Percentiles rank a stretch among this genome's conserved stretches.
These are phyloP conservation scores for Bovichtus variegatus DNA, from an alignment of 2,797 vertebrate species.

Conservation along the genomic window DNA sequence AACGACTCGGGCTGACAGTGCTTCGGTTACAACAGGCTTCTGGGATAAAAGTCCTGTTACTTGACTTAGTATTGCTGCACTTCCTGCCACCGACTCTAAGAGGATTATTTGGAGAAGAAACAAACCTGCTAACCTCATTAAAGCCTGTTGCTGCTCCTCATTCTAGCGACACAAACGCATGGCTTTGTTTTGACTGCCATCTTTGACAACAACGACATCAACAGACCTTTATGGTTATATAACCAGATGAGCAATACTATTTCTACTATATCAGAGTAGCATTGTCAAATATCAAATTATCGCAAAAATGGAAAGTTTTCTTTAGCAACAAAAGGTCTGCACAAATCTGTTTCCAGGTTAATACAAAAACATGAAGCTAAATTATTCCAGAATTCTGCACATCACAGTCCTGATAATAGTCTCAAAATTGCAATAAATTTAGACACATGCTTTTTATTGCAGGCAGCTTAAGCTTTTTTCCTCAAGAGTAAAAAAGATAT, in stretches of 20 bases:
- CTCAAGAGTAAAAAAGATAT: background rate
- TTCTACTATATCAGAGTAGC: background rate
- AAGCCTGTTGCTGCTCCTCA: slow-evolving; percentile 24
- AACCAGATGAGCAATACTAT: background rate
- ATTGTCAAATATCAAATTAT: background rate
- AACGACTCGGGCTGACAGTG: background rate
- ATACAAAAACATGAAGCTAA: background rate
- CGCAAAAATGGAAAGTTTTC: background rate
- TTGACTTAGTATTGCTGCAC: slow-evolving; percentile 58
- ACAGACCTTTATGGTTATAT: background rate
- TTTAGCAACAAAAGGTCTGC: background rate
- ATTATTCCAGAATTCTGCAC: background rate
- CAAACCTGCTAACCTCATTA: slow-evolving; percentile 79
- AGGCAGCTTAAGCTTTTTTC: background rate
- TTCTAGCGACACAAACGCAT: slow-evolving; percentile 42
- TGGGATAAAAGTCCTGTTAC: slow-evolving; percentile 61
- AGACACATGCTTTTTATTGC: too few species aligned
- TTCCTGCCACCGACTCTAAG: slow-evolving; percentile 70
- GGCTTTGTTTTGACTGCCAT: slow-evolving; percentile 67
- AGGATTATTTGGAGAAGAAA: slow-evolving; percentile 80
- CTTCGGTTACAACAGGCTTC: slow-evolving; percentile 63
- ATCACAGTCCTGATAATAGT: background rate
- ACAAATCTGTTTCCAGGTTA: background rate
- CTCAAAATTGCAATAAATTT: background rate
- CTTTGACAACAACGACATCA: slow-evolving; percentile 14